Evolutionary conservation across 2,888 invertebrate species (phyloP).

Genomic region (Unio pictorum): DNA sequence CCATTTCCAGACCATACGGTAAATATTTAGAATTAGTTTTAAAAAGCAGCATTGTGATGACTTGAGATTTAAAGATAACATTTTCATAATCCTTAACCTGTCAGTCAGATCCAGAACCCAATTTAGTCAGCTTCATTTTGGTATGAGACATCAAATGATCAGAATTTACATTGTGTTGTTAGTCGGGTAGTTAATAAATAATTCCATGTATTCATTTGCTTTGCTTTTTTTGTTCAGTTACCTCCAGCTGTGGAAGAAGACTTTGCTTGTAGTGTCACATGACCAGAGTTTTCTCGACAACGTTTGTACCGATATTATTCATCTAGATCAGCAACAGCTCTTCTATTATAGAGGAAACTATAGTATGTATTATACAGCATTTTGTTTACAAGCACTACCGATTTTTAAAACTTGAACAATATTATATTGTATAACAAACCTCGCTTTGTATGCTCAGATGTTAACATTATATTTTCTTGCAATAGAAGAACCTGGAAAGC

Average conservation of each 20-base stretch:
- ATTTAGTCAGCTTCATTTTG: no score
- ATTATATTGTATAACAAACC: no score
- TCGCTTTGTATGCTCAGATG: no score
- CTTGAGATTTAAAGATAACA: no score
- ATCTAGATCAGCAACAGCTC: slow-evolving; percentile 93
- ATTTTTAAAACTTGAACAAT: neutral
- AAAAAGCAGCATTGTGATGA: no score
- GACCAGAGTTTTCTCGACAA: slow-evolving; percentile 99
- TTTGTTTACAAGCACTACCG: neutral
- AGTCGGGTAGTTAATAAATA: neutral
- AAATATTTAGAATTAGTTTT: no score
- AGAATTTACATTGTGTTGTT: neutral
- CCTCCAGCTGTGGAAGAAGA: slow-evolving; percentile 98
- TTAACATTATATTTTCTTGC: no score
- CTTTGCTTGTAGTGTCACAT: slow-evolving; percentile 97
- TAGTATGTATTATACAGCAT: slow-evolving; percentile 43
- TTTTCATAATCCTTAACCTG: no score
- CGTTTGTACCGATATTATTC: slow-evolving; percentile 99
- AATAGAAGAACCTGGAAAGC: no score
- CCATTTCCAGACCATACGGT: no score
- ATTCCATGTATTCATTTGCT: neutral
- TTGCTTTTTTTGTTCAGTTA: slow-evolving; percentile 77
- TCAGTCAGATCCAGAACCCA: no score
- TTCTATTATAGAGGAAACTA: slow-evolving; percentile 92
- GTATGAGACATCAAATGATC: no score